Base-by-base conservation (phyloP, 2,888 invertebrate species). In the Eretmocerus hayati region DNA sequence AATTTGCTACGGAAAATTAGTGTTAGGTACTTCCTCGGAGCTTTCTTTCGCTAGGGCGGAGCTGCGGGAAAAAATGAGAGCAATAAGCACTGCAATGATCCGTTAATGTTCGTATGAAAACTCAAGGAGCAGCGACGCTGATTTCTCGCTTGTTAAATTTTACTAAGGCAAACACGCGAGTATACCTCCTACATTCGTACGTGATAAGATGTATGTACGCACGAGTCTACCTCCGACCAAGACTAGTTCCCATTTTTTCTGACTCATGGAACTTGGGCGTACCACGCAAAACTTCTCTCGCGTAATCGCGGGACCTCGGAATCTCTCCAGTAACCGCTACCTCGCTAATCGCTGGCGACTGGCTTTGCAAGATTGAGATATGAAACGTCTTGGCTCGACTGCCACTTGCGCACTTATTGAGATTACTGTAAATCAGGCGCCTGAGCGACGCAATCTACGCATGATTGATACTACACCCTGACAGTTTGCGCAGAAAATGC, bases 141-240 rank as follows among this genome's bases (percentile, higher is more conserved):
- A 48, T 50, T 44, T 44, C 45, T 42, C 42, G 45, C 50, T 45
- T 32, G 37, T 46, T 42, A 50, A 42, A 33, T 6, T 19, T 46
- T 50, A 46, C 39, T 50, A 42, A 42, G 30, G 36, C 36, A 26
- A 26, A n/a, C 5, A 16, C 30, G 30, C 15, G 19, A 16, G 26
- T 11, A 26, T 6, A 26, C 11, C 26, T 11, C 26, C n/a, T n/a
- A n/a, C n/a, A 11, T 11, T 26, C 11, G 26, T 9, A 11, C 26
- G 26, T 11, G 26, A 26, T 26, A 26, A 9, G n/a, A n/a, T 26
- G 8, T 16, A 39, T 11, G 23, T 18, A n/a, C n/a, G 22, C 20
- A 22, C 20, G 22, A 13, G 21, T 18, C 0, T 4, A 2, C 4
- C 11, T 41, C 23, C 23, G 19, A 16, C 18, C 30, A 15, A 16